These are phyloP conservation scores for Acanthornis magna DNA, from an alignment of 2,797 vertebrate genomes.

Conservation along the genomic window DNA sequence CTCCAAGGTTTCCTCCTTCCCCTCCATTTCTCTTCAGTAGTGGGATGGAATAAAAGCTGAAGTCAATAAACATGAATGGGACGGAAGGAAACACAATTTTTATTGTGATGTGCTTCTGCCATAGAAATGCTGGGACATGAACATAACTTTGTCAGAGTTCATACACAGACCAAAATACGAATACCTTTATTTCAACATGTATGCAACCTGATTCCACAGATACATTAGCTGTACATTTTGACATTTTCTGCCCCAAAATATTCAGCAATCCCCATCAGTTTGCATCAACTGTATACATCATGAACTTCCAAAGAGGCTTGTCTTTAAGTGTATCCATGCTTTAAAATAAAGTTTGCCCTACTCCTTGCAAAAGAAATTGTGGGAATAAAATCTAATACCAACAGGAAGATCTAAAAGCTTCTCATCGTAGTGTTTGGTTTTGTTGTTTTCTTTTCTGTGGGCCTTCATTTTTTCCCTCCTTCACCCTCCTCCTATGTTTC, in stretches of 20 bases:
- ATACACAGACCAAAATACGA: background rate
- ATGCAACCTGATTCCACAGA: background rate
- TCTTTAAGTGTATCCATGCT: background rate
- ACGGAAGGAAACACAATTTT: background rate
- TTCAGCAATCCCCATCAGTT: background rate
- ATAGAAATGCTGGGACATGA: background rate
- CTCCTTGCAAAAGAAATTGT: background rate
- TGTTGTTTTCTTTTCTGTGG: background rate
- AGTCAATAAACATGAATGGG: background rate
- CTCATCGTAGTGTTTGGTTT: background rate
- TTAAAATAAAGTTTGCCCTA: background rate
- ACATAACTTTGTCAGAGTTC: background rate
- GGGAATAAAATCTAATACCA: background rate
- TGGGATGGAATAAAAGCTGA: background rate
- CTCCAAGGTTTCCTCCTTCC: background rate
- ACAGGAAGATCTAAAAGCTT: background rate
- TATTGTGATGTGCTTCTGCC: background rate
- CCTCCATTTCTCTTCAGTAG: background rate
- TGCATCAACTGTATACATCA: background rate
- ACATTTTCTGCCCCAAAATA: background rate
- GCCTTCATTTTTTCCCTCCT: background rate
- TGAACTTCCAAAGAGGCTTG: background rate
- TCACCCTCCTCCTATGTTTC: background rate
- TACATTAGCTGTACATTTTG: background rate
- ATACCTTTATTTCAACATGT: background rate